Evolutionary conservation across 2,113 vertebrate genomes (phyloP).

Genomic region (Eonycteris spelaea): DNA sequence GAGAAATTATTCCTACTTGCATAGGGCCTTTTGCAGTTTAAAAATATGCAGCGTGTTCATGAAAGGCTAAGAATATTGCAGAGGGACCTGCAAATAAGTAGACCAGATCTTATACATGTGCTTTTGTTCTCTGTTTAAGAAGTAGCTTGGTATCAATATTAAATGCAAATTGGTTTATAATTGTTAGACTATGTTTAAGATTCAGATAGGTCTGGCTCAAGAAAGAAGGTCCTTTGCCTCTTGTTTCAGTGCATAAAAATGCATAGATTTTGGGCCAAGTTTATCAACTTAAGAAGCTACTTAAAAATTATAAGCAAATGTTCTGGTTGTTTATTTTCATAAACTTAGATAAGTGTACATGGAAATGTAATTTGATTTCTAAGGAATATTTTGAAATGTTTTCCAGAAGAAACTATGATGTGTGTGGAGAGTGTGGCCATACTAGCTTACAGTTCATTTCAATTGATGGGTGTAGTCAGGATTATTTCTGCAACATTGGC

Average conservation of each 20-base stretch:
- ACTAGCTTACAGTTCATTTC: not conserved
- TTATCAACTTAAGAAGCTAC: not conserved
- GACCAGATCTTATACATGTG: not conserved
- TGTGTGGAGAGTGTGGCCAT: not conserved
- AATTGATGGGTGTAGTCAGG: not conserved
- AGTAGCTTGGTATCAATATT: constrained; percentile 23
- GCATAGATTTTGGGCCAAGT: not conserved
- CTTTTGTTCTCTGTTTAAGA: constrained; percentile 20
- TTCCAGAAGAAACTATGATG: constrained; percentile 6
- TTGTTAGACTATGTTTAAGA: constrained; percentile 2
- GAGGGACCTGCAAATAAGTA: not conserved
- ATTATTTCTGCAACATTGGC: not conserved
- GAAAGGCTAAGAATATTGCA: constrained; percentile 18
- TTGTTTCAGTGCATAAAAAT: constrained; percentile 29
- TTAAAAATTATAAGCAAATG: not conserved
- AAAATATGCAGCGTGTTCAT: constrained; percentile 23
- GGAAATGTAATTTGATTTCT: constrained; percentile 24
- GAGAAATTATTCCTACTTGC: not conserved
- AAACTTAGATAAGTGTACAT: not conserved
- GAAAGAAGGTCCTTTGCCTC: constrained; percentile 20
- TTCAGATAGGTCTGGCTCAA: not conserved
- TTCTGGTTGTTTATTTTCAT: constrained; percentile 23
- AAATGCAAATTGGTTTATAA: constrained; percentile 25
- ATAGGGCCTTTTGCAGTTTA: constrained; percentile 21
- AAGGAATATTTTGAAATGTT: constrained; percentile 49